A percentile compares a stretch with the other conserved stretches of the same genome.
phyloP scores from a whole-genome alignment of 2,113 vertebrate genomes.

The Etheostoma spectabile region DNA sequence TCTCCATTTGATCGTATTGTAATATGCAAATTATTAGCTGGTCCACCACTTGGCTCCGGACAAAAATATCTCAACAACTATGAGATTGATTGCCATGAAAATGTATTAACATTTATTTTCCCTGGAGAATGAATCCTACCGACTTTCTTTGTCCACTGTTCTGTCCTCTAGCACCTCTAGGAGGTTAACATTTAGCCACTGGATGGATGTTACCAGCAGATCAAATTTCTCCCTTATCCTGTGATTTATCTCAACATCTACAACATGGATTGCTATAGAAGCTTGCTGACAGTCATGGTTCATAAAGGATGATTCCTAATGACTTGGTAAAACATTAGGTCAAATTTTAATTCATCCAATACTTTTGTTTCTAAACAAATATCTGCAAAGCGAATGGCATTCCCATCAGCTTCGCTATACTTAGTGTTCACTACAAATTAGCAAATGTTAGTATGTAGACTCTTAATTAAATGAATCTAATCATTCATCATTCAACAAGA shows the following conservation, averaged over 20 bases:
- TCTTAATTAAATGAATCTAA: not conserved
- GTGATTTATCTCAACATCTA: not conserved
- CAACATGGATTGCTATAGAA: no score
- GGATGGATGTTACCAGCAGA: not conserved
- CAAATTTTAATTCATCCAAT: no score
- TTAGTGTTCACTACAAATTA: no score
- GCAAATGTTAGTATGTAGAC: not conserved
- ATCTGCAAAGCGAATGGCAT: not conserved
- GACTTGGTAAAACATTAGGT: no score
- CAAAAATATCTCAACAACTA: not conserved
- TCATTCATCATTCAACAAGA: not conserved
- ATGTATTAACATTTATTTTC: not conserved
- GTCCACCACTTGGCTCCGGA: not conserved
- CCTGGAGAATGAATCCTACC: not conserved
- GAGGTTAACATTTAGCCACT: not conserved
- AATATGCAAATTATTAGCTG: not conserved
- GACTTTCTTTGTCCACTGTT: not conserved
- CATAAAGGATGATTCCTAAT: no score
- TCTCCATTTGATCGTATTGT: not conserved
- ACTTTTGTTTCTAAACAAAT: not conserved
- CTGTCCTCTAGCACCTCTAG: not conserved
- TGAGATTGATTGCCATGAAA: not conserved
- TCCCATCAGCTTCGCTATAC: no score
- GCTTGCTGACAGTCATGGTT: no score
- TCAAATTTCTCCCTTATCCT: not conserved